Base-by-base conservation (phyloP, 2,797 vertebrate species). In the Phataginus tetradactyla region DNA sequence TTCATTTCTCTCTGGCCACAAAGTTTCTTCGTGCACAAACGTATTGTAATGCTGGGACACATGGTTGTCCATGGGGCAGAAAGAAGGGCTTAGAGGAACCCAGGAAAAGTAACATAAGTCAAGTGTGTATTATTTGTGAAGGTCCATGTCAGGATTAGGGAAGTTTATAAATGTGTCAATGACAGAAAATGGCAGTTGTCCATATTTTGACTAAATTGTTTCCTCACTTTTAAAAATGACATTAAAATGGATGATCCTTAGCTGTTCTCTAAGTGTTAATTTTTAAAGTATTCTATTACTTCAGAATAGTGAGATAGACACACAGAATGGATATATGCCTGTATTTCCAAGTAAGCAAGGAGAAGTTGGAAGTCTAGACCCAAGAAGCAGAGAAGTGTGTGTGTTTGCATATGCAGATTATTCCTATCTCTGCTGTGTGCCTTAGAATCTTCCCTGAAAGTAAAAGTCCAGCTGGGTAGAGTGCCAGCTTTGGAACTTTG, bases 1-100 rank as follows among this genome's bases (percentile, higher is more conserved):
- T 91, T n/a, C 11, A 27, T 88, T 95, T 81, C 68, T 94, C 51
- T 95, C 74, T 77, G 75, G 63, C 84, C 81, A 86, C 39, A 92
- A 95, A 84, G 86, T 49, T 59, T 85, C 95, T 94, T 91, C 94
- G 87, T 92, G 72, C 59, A 72, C 37, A 66, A 63, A 29, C 32
- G 23, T 32, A 72, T 57, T 80, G 63, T 53, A 83, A 55, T 39
- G 10, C 81, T 83, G 78, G 42, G 55, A 39, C 42, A 45, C 39
- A 72, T 32, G 32, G 51, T 71, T 95, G 53, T 64, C 80, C 59
- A 3, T 64, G 49, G 42, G 45, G 51, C 20, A 32, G 63, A 83
- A 93, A 71, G 72, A 69, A 42, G 32, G 7, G 29, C 49, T 45
- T 53, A 63, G 79, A 93, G 49, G 39, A 90, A 61, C 42, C 20